A percentile compares a stretch with the other conserved stretches of the same genome.
Conservation (phyloP, 1,140 invertebrate species). For the Carposina sasakii region DNA sequence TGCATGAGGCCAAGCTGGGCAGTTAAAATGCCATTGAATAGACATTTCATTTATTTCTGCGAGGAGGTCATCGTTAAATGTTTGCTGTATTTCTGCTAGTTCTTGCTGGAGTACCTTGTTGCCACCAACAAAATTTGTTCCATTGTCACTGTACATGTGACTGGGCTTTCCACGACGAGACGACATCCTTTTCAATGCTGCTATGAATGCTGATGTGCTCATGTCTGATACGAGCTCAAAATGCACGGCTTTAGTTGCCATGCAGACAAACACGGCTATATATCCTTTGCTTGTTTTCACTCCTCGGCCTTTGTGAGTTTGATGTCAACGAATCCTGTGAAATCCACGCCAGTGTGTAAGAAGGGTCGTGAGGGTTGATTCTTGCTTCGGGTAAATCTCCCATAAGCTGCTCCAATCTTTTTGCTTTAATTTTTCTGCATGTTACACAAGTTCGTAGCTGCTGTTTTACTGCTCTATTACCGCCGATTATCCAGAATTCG, state of each 20-base stretch:
- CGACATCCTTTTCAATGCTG: slow-evolving; percentile 42
- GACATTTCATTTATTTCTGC: background rate
- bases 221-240: slow-evolving; percentile 18
- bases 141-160: too few species aligned
- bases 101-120: background rate
- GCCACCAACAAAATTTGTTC: background rate
- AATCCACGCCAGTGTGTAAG: background rate
- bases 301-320: slow-evolving; percentile 11
- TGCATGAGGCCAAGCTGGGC: background rate
- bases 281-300: background rate
- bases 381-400: background rate
- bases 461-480: background rate
- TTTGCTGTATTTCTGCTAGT: too few species aligned
- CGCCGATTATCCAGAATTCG: background rate
- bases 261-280: background rate
- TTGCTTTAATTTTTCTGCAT: background rate
- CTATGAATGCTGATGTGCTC: slow-evolving; percentile 44
- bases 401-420: background rate
- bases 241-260: background rate
- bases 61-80: too few species aligned
- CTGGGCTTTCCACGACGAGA: too few species aligned
- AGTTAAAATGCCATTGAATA: background rate
- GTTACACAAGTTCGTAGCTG: background rate
- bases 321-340: background rate
- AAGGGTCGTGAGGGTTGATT: background rate